phyloP scores from a whole-genome alignment of 2,797 vertebrate species.

The Podarcis siculus region DNA sequence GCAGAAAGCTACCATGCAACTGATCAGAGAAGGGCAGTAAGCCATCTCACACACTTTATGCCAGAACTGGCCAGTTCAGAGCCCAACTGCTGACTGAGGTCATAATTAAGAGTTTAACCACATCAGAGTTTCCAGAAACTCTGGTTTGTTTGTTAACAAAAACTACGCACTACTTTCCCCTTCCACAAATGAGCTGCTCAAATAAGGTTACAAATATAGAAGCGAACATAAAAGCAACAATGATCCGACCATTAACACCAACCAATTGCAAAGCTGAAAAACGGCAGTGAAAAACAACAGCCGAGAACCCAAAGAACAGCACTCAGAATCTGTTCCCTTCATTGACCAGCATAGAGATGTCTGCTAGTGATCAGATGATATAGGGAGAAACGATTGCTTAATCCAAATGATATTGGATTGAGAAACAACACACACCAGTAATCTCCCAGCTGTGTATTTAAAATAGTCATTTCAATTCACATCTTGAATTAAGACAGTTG shows the following conservation, averaged over 20 bases:
- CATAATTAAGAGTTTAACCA: neutral
- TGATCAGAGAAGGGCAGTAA: neutral
- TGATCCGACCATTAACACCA: too few relatives aligned
- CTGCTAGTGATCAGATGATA: neutral
- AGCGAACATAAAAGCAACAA: too few relatives aligned
- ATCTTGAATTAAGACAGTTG: constrained; percentile 18
- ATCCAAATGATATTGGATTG: neutral
- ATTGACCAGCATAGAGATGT: neutral
- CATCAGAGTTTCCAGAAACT: neutral
- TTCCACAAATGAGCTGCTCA: too few relatives aligned
- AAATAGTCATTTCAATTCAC: constrained; percentile 19
- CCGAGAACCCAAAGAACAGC: too few relatives aligned
- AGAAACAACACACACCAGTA: neutral
- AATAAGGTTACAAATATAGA: too few relatives aligned
- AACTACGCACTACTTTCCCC: too few relatives aligned
- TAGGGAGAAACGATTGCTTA: neutral
- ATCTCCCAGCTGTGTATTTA: constrained; percentile 23
- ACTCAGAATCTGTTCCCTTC: neutral
- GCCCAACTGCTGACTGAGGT: neutral
- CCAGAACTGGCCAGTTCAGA: neutral
- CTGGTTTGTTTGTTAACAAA: too few relatives aligned
- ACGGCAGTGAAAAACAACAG: too few relatives aligned
- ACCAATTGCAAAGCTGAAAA: too few relatives aligned
- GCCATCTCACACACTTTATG: neutral
- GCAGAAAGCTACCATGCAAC: neutral